These are phyloP conservation scores for Rhincodon typus DNA, from an alignment of 2,797 vertebrate genomes.

Conservation along the genomic window DNA sequence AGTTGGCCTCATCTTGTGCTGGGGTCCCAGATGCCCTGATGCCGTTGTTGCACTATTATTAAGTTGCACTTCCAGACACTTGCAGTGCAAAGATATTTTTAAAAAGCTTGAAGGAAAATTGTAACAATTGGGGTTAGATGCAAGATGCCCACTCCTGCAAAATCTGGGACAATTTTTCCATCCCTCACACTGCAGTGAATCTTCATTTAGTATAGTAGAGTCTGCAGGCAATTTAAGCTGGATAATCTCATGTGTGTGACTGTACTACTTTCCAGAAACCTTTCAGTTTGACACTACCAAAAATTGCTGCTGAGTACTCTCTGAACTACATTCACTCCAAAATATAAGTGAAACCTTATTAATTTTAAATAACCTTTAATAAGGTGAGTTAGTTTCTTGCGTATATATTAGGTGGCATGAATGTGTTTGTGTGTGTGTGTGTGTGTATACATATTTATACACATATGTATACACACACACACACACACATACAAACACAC, in stretches of 20 bases:
- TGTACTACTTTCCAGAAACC: neutral
- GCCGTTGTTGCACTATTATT: neutral
- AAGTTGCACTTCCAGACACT: neutral
- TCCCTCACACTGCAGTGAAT: neutral
- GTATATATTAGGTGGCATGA: neutral
- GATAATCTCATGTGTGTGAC: conserved; percentile 16
- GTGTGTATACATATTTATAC: too few species aligned
- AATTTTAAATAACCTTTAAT: neutral
- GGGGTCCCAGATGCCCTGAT: neutral
- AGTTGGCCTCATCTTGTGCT: neutral
- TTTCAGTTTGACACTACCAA: neutral
- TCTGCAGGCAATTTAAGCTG: neutral
- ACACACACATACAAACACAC: too few species aligned
- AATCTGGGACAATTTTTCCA: neutral
- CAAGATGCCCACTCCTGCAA: neutral
- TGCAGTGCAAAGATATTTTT: neutral
- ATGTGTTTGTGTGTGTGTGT: too few species aligned
- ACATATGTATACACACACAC: too few species aligned
- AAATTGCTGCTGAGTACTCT: neutral
- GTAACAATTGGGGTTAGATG: neutral
- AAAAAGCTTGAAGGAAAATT: neutral
- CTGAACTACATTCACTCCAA: neutral
- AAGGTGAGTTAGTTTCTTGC: neutral
- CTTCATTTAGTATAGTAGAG: neutral
- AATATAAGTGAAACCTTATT: neutral